These are phyloP conservation scores for Bembecia ichneumoniformis DNA, from an alignment of 2,888 invertebrate genomes.

Conservation along the genomic window DNA sequence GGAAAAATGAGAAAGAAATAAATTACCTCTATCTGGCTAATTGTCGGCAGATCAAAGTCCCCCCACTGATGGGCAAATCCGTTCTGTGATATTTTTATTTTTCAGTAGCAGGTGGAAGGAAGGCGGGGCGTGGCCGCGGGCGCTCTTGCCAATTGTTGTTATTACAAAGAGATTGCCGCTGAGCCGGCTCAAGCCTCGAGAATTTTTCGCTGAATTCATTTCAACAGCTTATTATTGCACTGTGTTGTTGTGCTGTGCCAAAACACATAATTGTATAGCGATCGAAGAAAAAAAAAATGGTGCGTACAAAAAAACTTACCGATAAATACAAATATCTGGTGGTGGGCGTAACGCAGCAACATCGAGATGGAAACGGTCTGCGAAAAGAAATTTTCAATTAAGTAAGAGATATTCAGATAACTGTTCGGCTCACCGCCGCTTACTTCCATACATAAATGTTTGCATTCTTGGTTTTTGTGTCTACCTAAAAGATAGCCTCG, in stretches of 20 bases:
- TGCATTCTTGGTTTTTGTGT: too few species aligned
- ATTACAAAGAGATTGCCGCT: constrained; percentile 66
- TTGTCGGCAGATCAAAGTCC: constrained; percentile 63
- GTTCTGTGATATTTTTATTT: constrained; percentile 41
- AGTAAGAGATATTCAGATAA: too few species aligned
- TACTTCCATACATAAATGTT: too few species aligned
- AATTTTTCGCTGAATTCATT: constrained; percentile 52
- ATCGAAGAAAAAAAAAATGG: too few species aligned
- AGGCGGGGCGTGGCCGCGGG: constrained; percentile 40
- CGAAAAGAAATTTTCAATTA: constrained; percentile 45
- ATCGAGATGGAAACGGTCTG: constrained; percentile 99
- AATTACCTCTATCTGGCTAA: constrained; percentile 64
- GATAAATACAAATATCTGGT: constrained; percentile 99
- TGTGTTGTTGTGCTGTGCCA: neutral
- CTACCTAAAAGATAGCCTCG: too few species aligned
- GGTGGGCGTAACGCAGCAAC: constrained; percentile 97
- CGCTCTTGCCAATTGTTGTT: constrained; percentile 67
- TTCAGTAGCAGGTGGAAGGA: constrained; percentile 22
- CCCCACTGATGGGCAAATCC: constrained; percentile 60
- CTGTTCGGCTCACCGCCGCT: too few species aligned
- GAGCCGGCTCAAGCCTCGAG: constrained; percentile 53
- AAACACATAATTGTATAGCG: too few species aligned
- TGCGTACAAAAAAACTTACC: constrained; percentile 76
- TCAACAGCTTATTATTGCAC: constrained; percentile 40
- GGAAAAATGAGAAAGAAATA: constrained; percentile 46